Percentiles rank a stretch among this genome's conserved stretches.
Evolutionary conservation across 2,113 vertebrate species (phyloP).

Genomic region (Grammomys surdaster): DNA sequence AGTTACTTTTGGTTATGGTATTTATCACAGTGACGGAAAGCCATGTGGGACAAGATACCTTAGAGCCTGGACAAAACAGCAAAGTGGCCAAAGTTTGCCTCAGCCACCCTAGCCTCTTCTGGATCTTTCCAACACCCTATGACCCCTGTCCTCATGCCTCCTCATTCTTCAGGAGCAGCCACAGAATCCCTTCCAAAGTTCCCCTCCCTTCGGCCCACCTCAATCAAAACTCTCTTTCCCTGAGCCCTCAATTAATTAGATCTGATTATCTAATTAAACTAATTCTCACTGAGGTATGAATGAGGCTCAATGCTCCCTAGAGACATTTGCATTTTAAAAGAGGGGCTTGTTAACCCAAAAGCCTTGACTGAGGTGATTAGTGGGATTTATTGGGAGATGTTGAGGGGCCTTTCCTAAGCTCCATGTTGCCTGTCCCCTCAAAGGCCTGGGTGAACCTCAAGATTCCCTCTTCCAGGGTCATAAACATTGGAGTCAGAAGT

Average conservation of each 20-base stretch:
- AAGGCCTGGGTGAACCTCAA: neutral
- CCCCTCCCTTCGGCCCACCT: constrained; percentile 76
- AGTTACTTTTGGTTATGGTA: neutral
- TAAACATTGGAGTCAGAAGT: neutral
- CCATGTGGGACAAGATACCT: neutral
- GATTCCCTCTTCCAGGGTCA: neutral
- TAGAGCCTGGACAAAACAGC: neutral
- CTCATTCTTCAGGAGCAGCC: neutral
- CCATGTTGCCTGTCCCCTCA: neutral
- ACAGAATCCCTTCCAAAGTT: constrained; percentile 55
- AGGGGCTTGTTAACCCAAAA: constrained; percentile 78
- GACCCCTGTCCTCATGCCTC: neutral
- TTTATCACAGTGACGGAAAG: neutral
- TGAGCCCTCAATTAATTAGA: constrained; percentile 84
- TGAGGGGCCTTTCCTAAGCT: neutral
- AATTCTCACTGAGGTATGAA: constrained; percentile 84
- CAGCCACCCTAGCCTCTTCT: rapidly evolving
- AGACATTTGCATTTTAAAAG: constrained; percentile 77
- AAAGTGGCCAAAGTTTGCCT: neutral
- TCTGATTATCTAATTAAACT: constrained; percentile 84
- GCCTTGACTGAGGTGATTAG: constrained; percentile 48
- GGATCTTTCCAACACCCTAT: neutral
- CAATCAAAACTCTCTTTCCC: constrained; percentile 83
- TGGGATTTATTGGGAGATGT: constrained; percentile 25
- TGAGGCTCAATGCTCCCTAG: constrained; percentile 75